A percentile compares a stretch with the other conserved stretches of the same genome.
Conservation (phyloP, 2,113 vertebrate species). For the Tiliqua scincoides region DNA sequence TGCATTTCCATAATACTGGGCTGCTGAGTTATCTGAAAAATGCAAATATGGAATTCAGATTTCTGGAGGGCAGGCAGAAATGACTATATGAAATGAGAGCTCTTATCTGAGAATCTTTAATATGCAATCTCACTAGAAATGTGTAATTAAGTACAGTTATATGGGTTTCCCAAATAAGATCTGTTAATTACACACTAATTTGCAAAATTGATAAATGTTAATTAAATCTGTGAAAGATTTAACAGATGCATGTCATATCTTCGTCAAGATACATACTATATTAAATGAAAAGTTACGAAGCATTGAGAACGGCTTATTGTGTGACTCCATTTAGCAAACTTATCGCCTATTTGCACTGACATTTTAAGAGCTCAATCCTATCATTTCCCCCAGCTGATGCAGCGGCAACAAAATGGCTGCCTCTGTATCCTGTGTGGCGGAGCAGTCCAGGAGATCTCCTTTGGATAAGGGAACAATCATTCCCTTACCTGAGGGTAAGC, state of each 20-base stretch:
- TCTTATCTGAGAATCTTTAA: conserved; percentile 13
- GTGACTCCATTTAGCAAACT: neutral
- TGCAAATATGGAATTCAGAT: neutral
- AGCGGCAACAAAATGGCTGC: too few relatives aligned
- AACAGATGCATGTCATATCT: conserved; percentile 2
- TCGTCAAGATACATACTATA: neutral
- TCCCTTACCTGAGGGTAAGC: too few relatives aligned
- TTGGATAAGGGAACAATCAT: too few relatives aligned
- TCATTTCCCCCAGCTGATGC: neutral
- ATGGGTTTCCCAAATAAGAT: neutral
- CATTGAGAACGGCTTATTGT: neutral
- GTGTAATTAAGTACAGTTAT: conserved; percentile 4
- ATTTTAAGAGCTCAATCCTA: neutral
- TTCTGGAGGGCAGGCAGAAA: neutral
- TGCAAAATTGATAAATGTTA: neutral
- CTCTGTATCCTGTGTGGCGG: too few relatives aligned
- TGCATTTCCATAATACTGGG: neutral
- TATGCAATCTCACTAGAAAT: neutral
- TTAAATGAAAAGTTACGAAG: conserved; percentile 6
- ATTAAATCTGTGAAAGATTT: conserved; percentile 15
- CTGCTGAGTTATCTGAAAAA: neutral
- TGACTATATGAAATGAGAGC: neutral
- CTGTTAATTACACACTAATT: conserved; percentile 11
- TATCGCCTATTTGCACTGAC: neutral
- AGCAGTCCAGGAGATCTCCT: too few relatives aligned